Base-by-base conservation (phyloP, 2,113 vertebrate genomes). In the Hyaena hyaena region DNA sequence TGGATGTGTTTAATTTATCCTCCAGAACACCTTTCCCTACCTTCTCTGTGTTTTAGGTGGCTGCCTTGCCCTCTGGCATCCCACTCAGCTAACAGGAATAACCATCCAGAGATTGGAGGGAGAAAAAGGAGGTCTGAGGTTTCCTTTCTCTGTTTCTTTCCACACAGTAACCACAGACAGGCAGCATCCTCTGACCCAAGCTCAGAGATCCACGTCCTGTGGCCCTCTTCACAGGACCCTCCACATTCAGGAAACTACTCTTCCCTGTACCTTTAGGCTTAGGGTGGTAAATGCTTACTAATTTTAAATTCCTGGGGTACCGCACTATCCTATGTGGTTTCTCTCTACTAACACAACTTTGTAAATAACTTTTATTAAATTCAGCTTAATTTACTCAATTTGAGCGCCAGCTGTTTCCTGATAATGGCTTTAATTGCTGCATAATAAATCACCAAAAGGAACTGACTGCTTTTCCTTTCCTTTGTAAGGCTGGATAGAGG, bases 311-410 rank as follows among this genome's bases (percentile, higher is more conserved):
- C n/a, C 43, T 69, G 5, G 16, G 1, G 12, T 74, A 24, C 33
- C 58, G 5, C 5, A 33, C 4, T 90, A 53, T 63, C 48, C 11
- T 2, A 0, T 35, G 15, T 80, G 58, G 9, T 94, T 92, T 96
- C 48, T 69, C 35, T 61, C 23, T 73, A 35, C 58, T 14, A 93
- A 88, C 43, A 83, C 17, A 66, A n/a, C 48, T 88, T 83, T 74
- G 8, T 55, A 80, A 84, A 68, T 61, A 73, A 6, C 2, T 90
- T 90, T 55, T 80, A 85, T 93, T 88, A 91, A 61, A 88, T 88
- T 91, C 35, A 23, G 28, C 15, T 88, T 95, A 79, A 90, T 87
- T 92, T 93, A 93, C 15, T 45, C 26, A 83, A 68, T 93, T 95
- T 93, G 66, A 73, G 19, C 31, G 4, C 43, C 80, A 96, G 31